phyloP scores from a whole-genome alignment of 1,140 invertebrate species.

The Andricus grossulariae region DNA sequence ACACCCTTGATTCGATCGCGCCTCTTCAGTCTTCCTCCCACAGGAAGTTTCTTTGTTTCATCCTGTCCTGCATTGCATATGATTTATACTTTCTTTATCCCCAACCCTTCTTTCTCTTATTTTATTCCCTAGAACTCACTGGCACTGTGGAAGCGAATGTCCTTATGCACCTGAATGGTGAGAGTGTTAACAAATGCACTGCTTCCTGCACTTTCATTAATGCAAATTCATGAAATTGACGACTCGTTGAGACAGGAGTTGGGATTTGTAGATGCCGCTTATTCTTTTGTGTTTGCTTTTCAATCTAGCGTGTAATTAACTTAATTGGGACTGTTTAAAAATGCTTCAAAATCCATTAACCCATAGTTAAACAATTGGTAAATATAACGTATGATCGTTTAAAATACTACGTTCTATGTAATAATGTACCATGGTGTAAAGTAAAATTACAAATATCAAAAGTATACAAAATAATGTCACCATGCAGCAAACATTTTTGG shows the following conservation, averaged over 20 bases:
- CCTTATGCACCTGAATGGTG: background rate
- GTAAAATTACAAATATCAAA: too few species aligned
- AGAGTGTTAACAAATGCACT: conserved; percentile 14
- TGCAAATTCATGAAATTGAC: conserved; percentile 25
- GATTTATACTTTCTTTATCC: conserved; percentile 4
- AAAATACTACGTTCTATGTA: too few species aligned
- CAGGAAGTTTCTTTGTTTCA: conserved; percentile 64
- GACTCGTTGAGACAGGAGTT: conserved; percentile 5
- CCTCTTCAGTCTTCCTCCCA: conserved; percentile 44
- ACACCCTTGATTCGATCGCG: conserved; percentile 48
- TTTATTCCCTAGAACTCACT: conserved; percentile 3
- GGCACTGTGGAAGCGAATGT: background rate
- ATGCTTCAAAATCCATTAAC: background rate
- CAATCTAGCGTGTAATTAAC: conserved; percentile 19
- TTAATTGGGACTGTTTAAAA: background rate
- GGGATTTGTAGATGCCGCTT: background rate
- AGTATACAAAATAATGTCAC: too few species aligned
- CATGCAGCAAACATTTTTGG: too few species aligned
- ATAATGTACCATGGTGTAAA: too few species aligned
- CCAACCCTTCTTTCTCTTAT: conserved; percentile 6
- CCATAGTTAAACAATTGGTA: background rate
- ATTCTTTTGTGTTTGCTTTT: conserved; percentile 19
- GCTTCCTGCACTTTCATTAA: conserved; percentile 22
- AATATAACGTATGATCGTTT: too few species aligned
- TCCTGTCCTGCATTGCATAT: conserved; percentile 52